Conservation (phyloP, 2,113 vertebrate species). For the Tinamus guttatus region DNA sequence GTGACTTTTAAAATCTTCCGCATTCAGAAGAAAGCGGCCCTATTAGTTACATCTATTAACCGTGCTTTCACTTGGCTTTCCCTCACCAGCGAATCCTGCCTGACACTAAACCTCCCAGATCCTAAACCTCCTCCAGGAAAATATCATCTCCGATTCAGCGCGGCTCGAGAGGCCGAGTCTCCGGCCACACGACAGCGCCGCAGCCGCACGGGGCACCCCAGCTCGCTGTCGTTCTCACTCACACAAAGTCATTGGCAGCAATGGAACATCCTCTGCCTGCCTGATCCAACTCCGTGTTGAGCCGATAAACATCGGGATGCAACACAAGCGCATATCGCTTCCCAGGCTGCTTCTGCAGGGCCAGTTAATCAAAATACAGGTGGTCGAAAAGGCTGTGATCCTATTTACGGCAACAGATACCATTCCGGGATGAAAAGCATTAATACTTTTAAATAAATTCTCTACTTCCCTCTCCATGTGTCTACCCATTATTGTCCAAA, state of each 20-base stretch:
- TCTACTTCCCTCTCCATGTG: constrained; percentile 13
- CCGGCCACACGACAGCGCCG: background rate
- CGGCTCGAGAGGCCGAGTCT: rapidly evolving
- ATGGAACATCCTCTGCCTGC: background rate
- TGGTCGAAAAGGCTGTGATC: background rate
- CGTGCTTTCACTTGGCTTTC: background rate
- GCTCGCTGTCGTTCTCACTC: background rate
- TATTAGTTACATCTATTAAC: constrained; percentile 17
- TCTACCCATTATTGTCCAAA: constrained; percentile 22
- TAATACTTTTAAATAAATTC: constrained; percentile 56
- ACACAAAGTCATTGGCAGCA: background rate
- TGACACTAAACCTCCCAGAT: background rate
- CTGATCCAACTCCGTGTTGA: background rate
- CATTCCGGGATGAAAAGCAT: constrained; percentile 44
- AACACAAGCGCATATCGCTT: background rate
- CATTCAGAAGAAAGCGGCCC: background rate
- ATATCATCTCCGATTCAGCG: background rate
- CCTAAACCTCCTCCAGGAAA: background rate
- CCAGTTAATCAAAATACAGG: background rate
- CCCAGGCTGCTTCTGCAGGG: background rate
- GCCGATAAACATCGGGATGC: background rate
- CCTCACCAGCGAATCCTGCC: background rate
- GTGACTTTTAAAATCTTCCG: constrained; percentile 57
- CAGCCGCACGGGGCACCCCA: background rate
- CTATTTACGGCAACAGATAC: constrained; percentile 27